phyloP scores from a whole-genome alignment of 1,140 invertebrate species.

The Anthonomus grandis region DNA sequence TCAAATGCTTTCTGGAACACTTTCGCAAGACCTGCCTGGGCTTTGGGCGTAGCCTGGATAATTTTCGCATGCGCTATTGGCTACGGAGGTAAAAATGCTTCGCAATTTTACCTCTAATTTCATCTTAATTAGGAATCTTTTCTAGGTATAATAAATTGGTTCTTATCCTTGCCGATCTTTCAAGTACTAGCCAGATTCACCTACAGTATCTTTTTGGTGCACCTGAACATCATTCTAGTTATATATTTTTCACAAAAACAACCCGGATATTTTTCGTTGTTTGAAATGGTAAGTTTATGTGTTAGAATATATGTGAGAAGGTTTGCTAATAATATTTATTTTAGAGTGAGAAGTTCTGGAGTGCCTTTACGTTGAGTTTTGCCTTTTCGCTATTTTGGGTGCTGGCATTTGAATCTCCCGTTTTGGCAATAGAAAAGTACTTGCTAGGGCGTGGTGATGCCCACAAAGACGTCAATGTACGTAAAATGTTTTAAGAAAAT shows the following conservation, averaged over 20 bases:
- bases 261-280: constrained; percentile 13
- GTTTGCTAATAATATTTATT: too few species aligned
- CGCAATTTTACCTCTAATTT: not conserved
- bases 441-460: not conserved
- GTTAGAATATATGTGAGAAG: too few species aligned
- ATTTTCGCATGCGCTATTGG: constrained; percentile 12
- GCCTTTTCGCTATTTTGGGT: constrained; percentile 2
- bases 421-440: constrained; percentile 1
- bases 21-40: constrained; percentile 12
- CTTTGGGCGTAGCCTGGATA: constrained; percentile 9
- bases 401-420: constrained; percentile 8
- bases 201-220: constrained; percentile 19
- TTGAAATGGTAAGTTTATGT: constrained; percentile 9
- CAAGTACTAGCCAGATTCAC: constrained; percentile 19
- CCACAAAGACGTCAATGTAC: too few species aligned
- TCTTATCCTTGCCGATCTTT: constrained; percentile 17
- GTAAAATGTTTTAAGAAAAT: too few species aligned
- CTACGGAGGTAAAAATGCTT: constrained; percentile 11
- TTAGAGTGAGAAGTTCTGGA: too few species aligned
- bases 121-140: not conserved
- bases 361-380: constrained; percentile 1
- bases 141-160: constrained; percentile 20
- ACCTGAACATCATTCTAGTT: constrained; percentile 1
- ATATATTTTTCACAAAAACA: constrained; percentile 4
- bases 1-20: constrained; percentile 11